Conservation (phyloP, 2,113 vertebrate species). For the Barnardius zonarius region DNA sequence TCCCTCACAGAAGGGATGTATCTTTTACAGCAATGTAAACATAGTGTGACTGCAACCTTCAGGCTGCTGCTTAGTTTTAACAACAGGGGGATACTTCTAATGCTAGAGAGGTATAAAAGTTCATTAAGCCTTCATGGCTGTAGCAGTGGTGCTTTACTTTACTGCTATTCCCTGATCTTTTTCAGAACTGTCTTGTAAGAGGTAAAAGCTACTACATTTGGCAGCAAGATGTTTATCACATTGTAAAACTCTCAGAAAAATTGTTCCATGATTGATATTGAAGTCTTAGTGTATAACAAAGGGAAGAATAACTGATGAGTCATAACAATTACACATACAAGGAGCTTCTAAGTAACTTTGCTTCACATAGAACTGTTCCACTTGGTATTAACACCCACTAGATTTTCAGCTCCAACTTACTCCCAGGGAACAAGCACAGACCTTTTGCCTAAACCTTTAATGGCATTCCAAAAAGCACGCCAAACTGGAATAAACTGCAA, state of each 20-base stretch:
- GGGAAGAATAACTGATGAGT: not conserved
- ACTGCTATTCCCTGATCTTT: not conserved
- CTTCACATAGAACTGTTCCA: not conserved
- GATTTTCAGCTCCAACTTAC: not conserved
- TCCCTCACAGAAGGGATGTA: not conserved
- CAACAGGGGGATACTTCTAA: not conserved
- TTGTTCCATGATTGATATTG: not conserved
- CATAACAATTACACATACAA: not conserved
- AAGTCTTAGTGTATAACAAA: not conserved
- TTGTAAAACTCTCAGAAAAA: not conserved
- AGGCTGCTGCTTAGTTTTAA: not conserved
- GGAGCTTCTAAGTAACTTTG: not conserved
- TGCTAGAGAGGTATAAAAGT: not conserved
- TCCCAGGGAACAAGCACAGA: not conserved
- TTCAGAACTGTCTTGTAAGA: not conserved
- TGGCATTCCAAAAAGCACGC: not conserved
- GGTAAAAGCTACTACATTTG: not conserved
- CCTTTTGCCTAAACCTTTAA: not conserved
- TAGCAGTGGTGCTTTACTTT: accelerated
- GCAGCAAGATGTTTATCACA: not conserved
- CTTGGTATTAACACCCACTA: not conserved
- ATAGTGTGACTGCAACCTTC: not conserved
- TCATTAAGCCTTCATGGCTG: not conserved
- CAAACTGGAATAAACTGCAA: not conserved
- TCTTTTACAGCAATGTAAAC: not conserved